phyloP scores from a whole-genome alignment of 2,797 vertebrate species.

The Periophthalmus magnuspinnatus region DNA sequence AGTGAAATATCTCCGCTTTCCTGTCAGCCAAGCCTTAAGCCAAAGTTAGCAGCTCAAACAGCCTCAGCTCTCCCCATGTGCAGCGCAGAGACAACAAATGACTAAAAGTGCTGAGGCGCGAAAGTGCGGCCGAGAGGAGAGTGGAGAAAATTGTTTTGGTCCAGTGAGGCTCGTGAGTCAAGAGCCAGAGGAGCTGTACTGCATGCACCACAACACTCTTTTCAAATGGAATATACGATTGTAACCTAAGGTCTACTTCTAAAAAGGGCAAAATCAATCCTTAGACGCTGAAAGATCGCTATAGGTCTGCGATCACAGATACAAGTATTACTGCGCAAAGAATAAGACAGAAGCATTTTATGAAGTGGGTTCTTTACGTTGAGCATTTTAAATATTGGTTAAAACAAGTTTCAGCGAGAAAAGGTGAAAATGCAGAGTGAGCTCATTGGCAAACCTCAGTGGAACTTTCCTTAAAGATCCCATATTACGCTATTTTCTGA shows the following conservation, averaged over 20 bases:
- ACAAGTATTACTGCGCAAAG: background rate
- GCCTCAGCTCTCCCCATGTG: background rate
- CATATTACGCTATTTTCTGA: too few species aligned
- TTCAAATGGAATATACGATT: background rate
- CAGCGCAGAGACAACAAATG: conserved; percentile 2
- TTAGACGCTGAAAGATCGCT: background rate
- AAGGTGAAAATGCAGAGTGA: too few species aligned
- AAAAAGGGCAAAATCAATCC: background rate
- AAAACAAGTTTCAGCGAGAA: too few species aligned
- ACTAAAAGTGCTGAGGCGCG: background rate
- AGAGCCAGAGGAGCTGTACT: background rate
- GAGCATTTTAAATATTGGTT: too few species aligned
- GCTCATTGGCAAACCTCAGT: too few species aligned
- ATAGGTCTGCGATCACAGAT: background rate
- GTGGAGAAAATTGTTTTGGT: background rate
- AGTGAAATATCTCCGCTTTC: background rate
- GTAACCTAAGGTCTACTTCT: background rate
- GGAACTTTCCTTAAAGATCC: too few species aligned
- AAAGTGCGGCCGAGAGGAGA: background rate
- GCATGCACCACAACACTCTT: background rate
- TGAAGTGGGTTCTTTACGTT: background rate
- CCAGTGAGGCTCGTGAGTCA: conserved; percentile 2
- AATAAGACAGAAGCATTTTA: background rate
- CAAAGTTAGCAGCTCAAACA: background rate
- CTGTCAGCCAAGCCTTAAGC: background rate